Conservation (phyloP, 2,797 vertebrate genomes). For the Amblyopsis hoosieri region DNA sequence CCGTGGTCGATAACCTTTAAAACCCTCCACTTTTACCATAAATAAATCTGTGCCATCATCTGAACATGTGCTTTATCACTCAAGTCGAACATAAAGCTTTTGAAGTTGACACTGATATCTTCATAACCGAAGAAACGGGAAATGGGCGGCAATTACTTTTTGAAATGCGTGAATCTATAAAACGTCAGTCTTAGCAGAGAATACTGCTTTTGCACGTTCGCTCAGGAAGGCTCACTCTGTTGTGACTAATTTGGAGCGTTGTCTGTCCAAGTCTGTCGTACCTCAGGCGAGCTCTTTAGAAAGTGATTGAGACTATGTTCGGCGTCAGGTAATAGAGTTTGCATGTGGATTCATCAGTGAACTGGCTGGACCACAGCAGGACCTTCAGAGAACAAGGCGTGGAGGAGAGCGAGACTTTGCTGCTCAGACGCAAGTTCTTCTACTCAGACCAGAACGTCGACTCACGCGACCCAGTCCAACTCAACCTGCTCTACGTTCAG, state of each 20-base stretch:
- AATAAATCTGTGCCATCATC: constrained; percentile 18
- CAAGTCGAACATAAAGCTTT: constrained; percentile 31
- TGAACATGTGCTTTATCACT: constrained; percentile 29
- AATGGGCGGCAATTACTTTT: constrained; percentile 33
- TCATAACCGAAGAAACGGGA: constrained; percentile 11
- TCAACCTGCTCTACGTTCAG: constrained; percentile 98
- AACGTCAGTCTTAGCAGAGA: constrained; percentile 21
- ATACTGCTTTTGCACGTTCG: constrained; percentile 2
- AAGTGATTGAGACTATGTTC: constrained; percentile 26
- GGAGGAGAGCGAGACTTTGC: constrained; percentile 91
- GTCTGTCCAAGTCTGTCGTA: constrained; percentile 9
- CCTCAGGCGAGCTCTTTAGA: constrained; percentile 3
- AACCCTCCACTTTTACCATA: constrained; percentile 15
- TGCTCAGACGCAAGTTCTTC: constrained; percentile 95
- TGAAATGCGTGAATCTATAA: constrained; percentile 30
- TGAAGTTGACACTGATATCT: constrained; percentile 40
- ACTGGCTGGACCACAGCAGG: constrained; percentile 97
- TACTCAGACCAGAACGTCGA: constrained; percentile 99
- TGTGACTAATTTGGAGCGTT: constrained; percentile 18
- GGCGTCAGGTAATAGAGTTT: constrained; percentile 41
- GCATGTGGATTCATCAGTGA: constrained; percentile 78
- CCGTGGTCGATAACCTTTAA: constrained; percentile 5
- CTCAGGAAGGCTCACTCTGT: constrained; percentile 2
- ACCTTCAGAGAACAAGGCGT: constrained; percentile 97
- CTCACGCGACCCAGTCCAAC: constrained; percentile 95